Evolutionary conservation across 2,888 invertebrate genomes (phyloP).

Genomic region (Chironomus riparius): DNA sequence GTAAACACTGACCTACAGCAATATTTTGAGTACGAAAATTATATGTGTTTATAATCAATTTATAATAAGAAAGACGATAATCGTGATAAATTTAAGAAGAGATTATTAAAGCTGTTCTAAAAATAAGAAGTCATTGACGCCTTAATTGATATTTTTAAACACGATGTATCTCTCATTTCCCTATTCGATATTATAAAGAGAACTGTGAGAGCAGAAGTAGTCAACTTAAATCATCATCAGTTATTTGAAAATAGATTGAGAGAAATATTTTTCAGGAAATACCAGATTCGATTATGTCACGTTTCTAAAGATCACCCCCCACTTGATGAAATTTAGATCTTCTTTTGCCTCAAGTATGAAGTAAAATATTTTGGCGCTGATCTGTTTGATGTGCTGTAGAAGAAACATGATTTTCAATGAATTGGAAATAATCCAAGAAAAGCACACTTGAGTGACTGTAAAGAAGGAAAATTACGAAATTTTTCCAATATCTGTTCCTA

Average conservation of each 20-base stretch:
- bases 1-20: constrained; percentile 19
- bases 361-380: neutral
- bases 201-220: too few relatives aligned
- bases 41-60: neutral
- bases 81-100: neutral
- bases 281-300: neutral
- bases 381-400: neutral
- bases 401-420: neutral
- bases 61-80: neutral
- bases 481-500: too few relatives aligned
- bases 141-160: neutral
- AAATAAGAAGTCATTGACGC: neutral
- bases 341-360: neutral
- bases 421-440: neutral
- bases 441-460: too few relatives aligned
- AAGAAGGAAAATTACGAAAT: too few relatives aligned
- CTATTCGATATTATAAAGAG: too few relatives aligned
- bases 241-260: too few relatives aligned
- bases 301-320: neutral
- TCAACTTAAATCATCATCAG: neutral
- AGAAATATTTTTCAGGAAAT: neutral
- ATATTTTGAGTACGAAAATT: neutral
- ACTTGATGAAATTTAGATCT: neutral
- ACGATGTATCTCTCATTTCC: neutral
- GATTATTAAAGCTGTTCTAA: neutral